A percentile compares a stretch with the other conserved stretches of the same genome.
phyloP scores from a whole-genome alignment of 2,888 invertebrate species.

The Cheiracanthium punctorium region DNA sequence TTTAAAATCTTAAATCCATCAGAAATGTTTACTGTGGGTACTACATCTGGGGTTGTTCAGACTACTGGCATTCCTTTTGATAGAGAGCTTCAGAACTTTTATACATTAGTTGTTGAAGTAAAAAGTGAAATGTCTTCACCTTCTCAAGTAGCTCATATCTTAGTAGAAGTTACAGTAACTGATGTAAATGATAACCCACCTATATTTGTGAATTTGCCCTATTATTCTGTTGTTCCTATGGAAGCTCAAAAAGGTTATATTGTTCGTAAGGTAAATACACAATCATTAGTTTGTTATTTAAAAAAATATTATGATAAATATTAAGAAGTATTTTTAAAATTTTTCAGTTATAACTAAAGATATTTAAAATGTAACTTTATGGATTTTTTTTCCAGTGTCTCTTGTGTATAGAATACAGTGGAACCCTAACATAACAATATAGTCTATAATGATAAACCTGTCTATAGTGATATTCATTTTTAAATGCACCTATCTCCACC shows the following conservation, averaged over 20 bases:
- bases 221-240: conserved; percentile 92
- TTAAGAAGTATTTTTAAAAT: too few relatives aligned
- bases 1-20: conserved; percentile 92
- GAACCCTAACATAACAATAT: too few relatives aligned
- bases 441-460: too few relatives aligned
- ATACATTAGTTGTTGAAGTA: conserved; percentile 89
- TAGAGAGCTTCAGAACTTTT: conserved; percentile 87
- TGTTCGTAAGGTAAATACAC: conserved; percentile 82
- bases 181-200: conserved; percentile 96
- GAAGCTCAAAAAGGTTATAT: conserved; percentile 88
- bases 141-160: conserved; percentile 85
- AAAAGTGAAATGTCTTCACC: conserved; percentile 53
- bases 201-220: conserved; percentile 93
- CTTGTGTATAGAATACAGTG: too few relatives aligned
- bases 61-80: conserved; percentile 88
- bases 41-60: conserved; percentile 93
- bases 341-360: too few relatives aligned
- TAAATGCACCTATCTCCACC: too few relatives aligned
- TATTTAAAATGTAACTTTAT: too few relatives aligned
- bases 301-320: too few relatives aligned
- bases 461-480: too few relatives aligned
- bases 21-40: conserved; percentile 89
- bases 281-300: too few relatives aligned
- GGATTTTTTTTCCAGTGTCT: too few relatives aligned
- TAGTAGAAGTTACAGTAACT: conserved; percentile 85